Percentiles rank a stretch among this genome's conserved stretches.
These are phyloP conservation scores for Intoshia linei DNA, from an alignment of 1,140 invertebrate genomes.

Conservation along the genomic window DNA sequence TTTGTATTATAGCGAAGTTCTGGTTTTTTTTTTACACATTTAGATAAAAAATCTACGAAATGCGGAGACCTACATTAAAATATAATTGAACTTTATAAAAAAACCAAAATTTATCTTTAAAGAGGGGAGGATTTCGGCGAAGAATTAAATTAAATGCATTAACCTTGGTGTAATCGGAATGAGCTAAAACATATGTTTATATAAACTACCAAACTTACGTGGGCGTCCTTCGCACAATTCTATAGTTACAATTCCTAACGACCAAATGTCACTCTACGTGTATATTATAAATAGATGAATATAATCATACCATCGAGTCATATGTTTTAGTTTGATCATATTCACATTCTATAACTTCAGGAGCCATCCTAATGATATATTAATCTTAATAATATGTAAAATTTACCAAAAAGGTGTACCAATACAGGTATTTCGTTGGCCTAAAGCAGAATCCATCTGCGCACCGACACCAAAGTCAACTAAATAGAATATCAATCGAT, in stretches of 20 bases:
- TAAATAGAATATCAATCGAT: slow-evolving; percentile 25
- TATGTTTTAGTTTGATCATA: slow-evolving; percentile 98
- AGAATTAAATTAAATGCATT: too few species aligned
- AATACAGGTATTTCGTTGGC: slow-evolving; percentile 88
- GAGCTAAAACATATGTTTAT: too few species aligned
- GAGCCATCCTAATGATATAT: slow-evolving; percentile 29
- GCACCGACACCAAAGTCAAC: slow-evolving; percentile 99
- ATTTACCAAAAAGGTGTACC: slow-evolving; percentile 79
- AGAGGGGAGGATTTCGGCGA: background rate
- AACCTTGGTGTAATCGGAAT: too few species aligned
- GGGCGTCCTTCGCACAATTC: slow-evolving; percentile 99
- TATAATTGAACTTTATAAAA: too few species aligned
- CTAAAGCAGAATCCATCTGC: slow-evolving; percentile 88
- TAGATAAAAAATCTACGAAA: slow-evolving; percentile 1
- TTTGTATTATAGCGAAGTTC: too few species aligned
- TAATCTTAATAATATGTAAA: slow-evolving; percentile 3
- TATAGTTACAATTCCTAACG: slow-evolving; percentile 75
- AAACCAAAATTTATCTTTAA: background rate
- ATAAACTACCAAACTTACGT: slow-evolving; percentile 33
- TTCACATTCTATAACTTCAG: slow-evolving; percentile 90
- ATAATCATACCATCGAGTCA: slow-evolving; percentile 43
- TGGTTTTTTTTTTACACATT: too few species aligned
- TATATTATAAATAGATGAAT: background rate
- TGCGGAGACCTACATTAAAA: too few species aligned
- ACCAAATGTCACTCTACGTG: slow-evolving; percentile 59